A percentile compares a stretch with the other conserved stretches of the same genome.
Conservation (phyloP, 2,113 vertebrate species). For the Orcinus orca region DNA sequence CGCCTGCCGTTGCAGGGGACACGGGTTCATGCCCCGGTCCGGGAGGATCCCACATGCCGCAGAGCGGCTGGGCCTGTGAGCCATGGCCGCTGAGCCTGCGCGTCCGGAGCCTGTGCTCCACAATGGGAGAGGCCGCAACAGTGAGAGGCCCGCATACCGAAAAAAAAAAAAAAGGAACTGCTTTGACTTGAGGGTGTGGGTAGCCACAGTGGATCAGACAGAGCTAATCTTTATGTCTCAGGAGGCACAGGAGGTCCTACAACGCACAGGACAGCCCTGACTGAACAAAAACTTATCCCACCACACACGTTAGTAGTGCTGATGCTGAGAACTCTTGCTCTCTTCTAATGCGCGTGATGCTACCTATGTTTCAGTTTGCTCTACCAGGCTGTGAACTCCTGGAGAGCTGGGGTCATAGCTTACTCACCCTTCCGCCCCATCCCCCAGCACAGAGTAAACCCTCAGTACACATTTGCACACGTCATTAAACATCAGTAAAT, state of each 20-base stretch:
- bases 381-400: neutral
- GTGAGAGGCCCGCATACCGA: no score
- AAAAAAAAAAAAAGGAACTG: neutral
- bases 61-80: no score
- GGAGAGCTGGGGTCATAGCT: no score
- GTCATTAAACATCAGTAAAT: neutral
- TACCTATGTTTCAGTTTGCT: neutral
- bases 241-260: neutral
- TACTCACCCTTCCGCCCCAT: neutral
- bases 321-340: neutral
- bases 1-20: no score
- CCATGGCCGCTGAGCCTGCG: no score
- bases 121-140: no score
- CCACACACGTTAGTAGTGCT: fast-evolving
- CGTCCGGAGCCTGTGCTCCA: no score
- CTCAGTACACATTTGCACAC: neutral
- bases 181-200: neutral
- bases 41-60: no score
- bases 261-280: neutral
- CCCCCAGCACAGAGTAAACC: neutral
- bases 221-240: neutral
- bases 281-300: neutral
- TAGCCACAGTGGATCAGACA: no score
- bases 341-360: neutral
- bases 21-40: no score